A percentile compares a stretch with the other conserved stretches of the same genome.
Conservation (phyloP, 2,113 vertebrate species). For the Scatophagus argus region DNA sequence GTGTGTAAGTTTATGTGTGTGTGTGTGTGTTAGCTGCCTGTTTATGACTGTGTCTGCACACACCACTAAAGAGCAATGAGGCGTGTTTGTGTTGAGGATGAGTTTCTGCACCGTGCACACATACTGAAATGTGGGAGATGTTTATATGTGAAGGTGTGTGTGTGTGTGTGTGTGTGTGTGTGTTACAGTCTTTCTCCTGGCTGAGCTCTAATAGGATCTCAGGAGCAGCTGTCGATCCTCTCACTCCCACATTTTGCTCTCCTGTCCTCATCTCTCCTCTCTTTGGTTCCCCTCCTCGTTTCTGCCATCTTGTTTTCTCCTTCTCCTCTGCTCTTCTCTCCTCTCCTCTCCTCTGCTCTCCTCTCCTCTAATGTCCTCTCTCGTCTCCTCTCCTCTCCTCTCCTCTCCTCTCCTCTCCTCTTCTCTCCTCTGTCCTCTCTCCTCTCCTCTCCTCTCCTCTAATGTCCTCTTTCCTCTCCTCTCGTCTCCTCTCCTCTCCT, state of each 20-base stretch:
- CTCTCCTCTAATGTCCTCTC: not conserved
- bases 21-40: not conserved
- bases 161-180: slow-evolving; percentile 29
- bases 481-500: not conserved
- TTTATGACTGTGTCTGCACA: not conserved
- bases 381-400: not conserved
- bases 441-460: not conserved
- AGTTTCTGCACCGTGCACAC: not conserved
- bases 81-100: not conserved
- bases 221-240: slow-evolving; percentile 62
- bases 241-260: slow-evolving; percentile 32
- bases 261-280: too few relatives aligned
- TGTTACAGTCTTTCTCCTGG: slow-evolving; percentile 15
- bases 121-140: not conserved
- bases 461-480: not conserved
- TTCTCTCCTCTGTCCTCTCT: not conserved
- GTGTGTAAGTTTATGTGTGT: not conserved
- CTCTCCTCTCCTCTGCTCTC: not conserved
- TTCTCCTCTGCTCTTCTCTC: not conserved
- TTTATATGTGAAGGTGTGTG: slow-evolving; percentile 1
- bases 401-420: not conserved
- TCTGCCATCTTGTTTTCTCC: too few relatives aligned
- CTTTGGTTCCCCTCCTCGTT: slow-evolving; percentile 17
- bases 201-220: slow-evolving; percentile 44
- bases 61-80: slow-evolving; percentile 16